phyloP scores from a whole-genome alignment of 2,888 invertebrate species.

The Esperia sulphurella region DNA sequence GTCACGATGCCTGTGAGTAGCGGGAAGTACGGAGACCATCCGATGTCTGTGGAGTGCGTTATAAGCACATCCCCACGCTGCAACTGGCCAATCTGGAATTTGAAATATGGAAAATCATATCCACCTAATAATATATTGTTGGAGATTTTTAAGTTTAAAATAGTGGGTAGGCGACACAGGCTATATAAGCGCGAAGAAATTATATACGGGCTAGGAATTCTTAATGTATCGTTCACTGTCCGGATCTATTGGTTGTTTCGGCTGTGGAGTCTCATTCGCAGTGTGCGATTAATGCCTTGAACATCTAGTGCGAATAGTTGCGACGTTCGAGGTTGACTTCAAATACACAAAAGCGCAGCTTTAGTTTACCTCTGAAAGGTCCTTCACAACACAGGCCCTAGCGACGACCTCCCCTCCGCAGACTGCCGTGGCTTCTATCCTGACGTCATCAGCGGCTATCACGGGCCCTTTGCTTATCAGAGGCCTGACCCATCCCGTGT shows the following conservation, averaged over 20 bases:
- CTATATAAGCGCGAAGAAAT: too few species aligned
- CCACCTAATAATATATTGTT: too few species aligned
- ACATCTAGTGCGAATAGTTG: too few species aligned
- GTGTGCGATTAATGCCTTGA: too few species aligned
- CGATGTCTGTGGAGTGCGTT: slow-evolving; percentile 88
- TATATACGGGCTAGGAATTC: too few species aligned
- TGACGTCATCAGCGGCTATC: slow-evolving; percentile 36
- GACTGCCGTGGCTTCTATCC: slow-evolving; percentile 83
- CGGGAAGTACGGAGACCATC: slow-evolving; percentile 92
- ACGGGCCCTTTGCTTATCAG: slow-evolving; percentile 28
- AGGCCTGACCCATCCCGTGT: slow-evolving; percentile 59
- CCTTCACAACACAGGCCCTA: slow-evolving; percentile 85
- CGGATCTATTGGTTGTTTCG: too few species aligned
- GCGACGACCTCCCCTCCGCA: slow-evolving; percentile 84
- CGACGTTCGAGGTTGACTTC: too few species aligned
- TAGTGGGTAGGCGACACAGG: too few species aligned
- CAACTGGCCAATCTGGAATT: slow-evolving; percentile 60
- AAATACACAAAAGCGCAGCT: background rate
- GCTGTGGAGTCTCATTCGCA: too few species aligned
- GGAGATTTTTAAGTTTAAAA: too few species aligned
- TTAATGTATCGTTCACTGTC: too few species aligned
- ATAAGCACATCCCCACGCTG: slow-evolving; percentile 86
- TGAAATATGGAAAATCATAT: too few species aligned
- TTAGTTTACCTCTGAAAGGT: slow-evolving; percentile 79
- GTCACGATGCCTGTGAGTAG: slow-evolving; percentile 88